These are phyloP conservation scores for Gasterosteus nipponicus DNA, from an alignment of 2,113 vertebrate species.

Conservation along the genomic window DNA sequence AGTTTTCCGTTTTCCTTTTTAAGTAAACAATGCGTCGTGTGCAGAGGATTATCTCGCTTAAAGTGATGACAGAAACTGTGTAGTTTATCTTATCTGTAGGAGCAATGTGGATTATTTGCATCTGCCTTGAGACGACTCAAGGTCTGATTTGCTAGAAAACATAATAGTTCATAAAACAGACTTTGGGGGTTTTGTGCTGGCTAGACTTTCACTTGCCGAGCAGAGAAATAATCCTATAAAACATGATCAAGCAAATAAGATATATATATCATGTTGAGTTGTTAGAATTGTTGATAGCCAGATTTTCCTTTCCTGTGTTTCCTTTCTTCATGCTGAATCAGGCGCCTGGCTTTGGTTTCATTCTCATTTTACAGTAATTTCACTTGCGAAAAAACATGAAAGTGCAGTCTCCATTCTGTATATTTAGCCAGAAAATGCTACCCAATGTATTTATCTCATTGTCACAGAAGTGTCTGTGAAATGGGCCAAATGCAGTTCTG, in stretches of 20 bases:
- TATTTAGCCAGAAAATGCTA: not conserved
- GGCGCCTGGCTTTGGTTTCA: not conserved
- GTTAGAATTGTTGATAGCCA: not conserved
- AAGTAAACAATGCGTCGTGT: constrained; percentile 17
- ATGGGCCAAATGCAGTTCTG: constrained; percentile 4
- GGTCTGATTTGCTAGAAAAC: too few species aligned
- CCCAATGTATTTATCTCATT: not conserved
- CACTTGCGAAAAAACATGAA: not conserved
- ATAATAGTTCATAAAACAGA: too few species aligned
- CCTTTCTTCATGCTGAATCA: not conserved
- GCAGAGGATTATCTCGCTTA: constrained; percentile 6
- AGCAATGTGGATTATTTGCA: not conserved
- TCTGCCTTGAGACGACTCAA: not conserved
- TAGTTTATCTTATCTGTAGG: constrained; percentile 7
- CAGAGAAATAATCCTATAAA: not conserved
- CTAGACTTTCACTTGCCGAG: too few species aligned
- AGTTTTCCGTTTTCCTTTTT: constrained; percentile 17
- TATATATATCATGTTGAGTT: not conserved
- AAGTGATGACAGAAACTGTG: constrained; percentile 3
- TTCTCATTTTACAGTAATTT: not conserved
- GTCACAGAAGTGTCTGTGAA: not conserved
- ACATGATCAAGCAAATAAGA: too few species aligned
- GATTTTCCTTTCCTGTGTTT: not conserved
- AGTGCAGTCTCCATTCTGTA: not conserved
- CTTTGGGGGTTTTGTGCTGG: too few species aligned